Percentiles rank a stretch among this genome's conserved stretches.
These are phyloP conservation scores for Zaprionus lineosus DNA, from an alignment of 2,888 invertebrate species.

Conservation along the genomic window DNA sequence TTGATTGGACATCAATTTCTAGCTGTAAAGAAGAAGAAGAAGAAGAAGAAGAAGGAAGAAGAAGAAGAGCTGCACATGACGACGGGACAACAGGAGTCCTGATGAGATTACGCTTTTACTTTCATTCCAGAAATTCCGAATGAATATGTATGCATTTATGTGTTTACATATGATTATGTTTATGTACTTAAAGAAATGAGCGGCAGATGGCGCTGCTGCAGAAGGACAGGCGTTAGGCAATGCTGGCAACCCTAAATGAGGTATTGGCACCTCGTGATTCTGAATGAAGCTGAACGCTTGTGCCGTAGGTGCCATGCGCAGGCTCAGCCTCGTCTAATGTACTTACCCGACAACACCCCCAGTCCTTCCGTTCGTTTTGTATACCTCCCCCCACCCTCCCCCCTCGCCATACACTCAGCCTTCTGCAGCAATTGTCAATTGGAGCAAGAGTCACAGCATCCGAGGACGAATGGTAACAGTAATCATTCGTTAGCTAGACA, in stretches of 20 bases:
- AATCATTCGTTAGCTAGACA: conserved; percentile 72
- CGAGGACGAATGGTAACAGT: conserved; percentile 41
- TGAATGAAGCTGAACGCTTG: conserved; percentile 45
- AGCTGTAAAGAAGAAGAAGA: too few relatives aligned
- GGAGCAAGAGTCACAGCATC: not conserved
- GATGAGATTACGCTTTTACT: conserved; percentile 44
- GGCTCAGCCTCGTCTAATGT: too few relatives aligned
- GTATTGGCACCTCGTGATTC: conserved; percentile 51
- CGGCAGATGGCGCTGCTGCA: conserved; percentile 28
- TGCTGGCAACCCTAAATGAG: conserved; percentile 58
- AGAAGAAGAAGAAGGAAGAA: too few relatives aligned
- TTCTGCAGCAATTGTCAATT: conserved; percentile 13
- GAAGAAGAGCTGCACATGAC: too few relatives aligned
- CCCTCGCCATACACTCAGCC: too few relatives aligned
- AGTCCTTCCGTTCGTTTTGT: too few relatives aligned
- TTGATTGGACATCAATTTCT: too few relatives aligned
- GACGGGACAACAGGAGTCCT: not conserved
- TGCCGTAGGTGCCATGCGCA: not conserved
- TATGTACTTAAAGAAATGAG: not conserved
- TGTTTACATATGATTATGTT: not conserved
- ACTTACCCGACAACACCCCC: too few relatives aligned
- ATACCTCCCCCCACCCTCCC: too few relatives aligned
- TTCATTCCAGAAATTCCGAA: conserved; percentile 19
- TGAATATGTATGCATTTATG: not conserved
- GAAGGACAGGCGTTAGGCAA: conserved; percentile 3